Conservation (phyloP, 2,797 vertebrate species). For the Balearica regulorum region DNA sequence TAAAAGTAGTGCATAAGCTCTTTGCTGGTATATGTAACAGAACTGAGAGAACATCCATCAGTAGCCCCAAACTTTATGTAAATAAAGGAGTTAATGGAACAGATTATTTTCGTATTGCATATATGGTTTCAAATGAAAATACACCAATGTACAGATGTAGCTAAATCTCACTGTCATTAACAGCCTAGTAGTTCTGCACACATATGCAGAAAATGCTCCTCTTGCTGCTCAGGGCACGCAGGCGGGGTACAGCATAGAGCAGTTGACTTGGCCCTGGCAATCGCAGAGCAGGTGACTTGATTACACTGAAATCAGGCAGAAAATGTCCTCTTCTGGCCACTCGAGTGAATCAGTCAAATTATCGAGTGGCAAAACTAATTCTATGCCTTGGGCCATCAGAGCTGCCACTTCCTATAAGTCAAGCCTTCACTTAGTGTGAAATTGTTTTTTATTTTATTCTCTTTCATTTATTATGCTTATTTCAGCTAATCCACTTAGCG, state of each 20-base stretch:
- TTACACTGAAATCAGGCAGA: conserved; percentile 82
- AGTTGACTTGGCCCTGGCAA: conserved; percentile 55
- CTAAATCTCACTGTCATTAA: not conserved
- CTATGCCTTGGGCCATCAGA: conserved; percentile 73
- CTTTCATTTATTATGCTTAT: conserved; percentile 85
- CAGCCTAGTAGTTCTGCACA: not conserved
- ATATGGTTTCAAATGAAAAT: not conserved
- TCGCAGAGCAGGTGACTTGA: conserved; percentile 78
- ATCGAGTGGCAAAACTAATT: conserved; percentile 84
- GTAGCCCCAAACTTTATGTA: not conserved
- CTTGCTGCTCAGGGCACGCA: not conserved
- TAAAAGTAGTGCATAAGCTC: not conserved
- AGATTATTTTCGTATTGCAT: not conserved
- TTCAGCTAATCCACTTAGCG: conserved; percentile 75
- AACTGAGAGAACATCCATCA: not conserved
- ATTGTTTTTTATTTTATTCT: conserved; percentile 80
- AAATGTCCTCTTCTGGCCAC: conserved; percentile 81
- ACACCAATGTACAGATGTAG: not conserved
- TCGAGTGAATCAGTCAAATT: conserved; percentile 84
- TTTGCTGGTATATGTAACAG: not conserved
- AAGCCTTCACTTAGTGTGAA: conserved; percentile 79
- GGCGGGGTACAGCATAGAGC: not conserved
- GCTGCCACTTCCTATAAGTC: conserved; percentile 85
- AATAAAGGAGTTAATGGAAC: not conserved
- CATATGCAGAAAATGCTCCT: not conserved